Percentiles rank a stretch among this genome's conserved stretches.
Conservation (phyloP, 2,888 invertebrate genomes). For the Byasa hedistus region DNA sequence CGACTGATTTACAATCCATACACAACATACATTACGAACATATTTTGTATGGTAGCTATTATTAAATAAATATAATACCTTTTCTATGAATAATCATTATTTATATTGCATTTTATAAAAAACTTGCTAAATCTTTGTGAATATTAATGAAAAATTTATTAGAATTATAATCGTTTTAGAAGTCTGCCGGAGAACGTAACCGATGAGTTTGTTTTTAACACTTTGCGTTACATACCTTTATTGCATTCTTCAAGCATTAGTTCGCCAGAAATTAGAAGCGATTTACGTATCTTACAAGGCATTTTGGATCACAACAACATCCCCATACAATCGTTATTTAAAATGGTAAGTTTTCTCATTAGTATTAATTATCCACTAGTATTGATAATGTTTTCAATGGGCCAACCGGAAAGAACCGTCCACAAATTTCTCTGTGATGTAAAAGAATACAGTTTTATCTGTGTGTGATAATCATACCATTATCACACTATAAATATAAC, state of each 20-base stretch:
- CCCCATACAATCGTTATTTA: conserved; percentile 49
- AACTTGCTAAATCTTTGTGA: not conserved
- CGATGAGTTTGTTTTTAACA: conserved; percentile 54
- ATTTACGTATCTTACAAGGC: conserved; percentile 50
- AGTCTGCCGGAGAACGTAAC: conserved; percentile 55
- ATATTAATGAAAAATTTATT: not conserved
- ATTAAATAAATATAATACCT: too few relatives aligned
- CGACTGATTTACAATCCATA: too few relatives aligned
- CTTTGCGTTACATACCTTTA: conserved; percentile 53
- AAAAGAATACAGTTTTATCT: not conserved
- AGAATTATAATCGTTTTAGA: conserved; percentile 39
- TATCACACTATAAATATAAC: too few relatives aligned
- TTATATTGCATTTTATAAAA: too few relatives aligned
- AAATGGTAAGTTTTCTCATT: conserved; percentile 44
- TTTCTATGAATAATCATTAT: too few relatives aligned
- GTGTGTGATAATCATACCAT: not conserved
- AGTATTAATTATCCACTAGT: not conserved
- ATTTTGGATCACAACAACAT: conserved; percentile 62
- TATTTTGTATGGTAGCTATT: too few relatives aligned
- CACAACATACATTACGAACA: too few relatives aligned
- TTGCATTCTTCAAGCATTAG: conserved; percentile 50
- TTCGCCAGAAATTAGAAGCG: conserved; percentile 41
- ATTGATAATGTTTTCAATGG: not conserved
- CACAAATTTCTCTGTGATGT: not conserved
- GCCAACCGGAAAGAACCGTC: not conserved